Evolutionary conservation across 1,140 invertebrate genomes (phyloP).

Genomic region (Octopus bimaculoides): DNA sequence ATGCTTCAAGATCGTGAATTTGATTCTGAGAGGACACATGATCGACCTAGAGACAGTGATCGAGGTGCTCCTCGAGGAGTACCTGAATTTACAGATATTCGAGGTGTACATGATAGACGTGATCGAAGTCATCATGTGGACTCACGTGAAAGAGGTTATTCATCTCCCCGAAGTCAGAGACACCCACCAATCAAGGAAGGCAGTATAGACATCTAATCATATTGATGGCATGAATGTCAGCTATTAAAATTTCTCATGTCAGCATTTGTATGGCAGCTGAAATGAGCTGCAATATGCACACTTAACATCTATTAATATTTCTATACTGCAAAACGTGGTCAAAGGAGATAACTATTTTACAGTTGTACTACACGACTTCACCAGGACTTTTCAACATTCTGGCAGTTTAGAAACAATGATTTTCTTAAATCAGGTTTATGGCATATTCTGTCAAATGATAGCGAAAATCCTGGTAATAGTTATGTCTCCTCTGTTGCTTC

Average conservation of each 20-base stretch:
- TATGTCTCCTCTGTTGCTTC: no score
- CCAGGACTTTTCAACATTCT: no score
- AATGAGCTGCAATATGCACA: background rate
- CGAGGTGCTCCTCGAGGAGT: constrained; percentile 14
- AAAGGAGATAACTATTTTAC: background rate
- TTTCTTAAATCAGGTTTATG: no score
- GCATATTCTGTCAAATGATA: no score
- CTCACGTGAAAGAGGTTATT: constrained; percentile 12
- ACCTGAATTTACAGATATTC: constrained; percentile 13
- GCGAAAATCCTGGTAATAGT: no score
- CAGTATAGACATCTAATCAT: constrained; percentile 42
- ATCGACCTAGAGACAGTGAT: constrained; percentile 18
- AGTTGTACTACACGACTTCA: no score
- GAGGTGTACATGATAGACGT: constrained; percentile 20
- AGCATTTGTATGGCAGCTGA: constrained; percentile 1
- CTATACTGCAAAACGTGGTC: constrained; percentile 2
- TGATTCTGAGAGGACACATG: constrained; percentile 23
- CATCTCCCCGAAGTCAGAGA: constrained; percentile 31
- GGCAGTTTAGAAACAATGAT: no score
- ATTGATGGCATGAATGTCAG: background rate
- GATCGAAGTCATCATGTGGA: constrained; percentile 21
- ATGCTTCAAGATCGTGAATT: constrained; percentile 27
- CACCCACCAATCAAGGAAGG: constrained; percentile 39
- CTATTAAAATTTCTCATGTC: background rate
- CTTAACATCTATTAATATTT: constrained; percentile 1